Evolutionary conservation across 2,113 vertebrate species (phyloP), one percentile per base, ranked within the genome.

Genomic region (Ahaetulla prasina): DNA sequence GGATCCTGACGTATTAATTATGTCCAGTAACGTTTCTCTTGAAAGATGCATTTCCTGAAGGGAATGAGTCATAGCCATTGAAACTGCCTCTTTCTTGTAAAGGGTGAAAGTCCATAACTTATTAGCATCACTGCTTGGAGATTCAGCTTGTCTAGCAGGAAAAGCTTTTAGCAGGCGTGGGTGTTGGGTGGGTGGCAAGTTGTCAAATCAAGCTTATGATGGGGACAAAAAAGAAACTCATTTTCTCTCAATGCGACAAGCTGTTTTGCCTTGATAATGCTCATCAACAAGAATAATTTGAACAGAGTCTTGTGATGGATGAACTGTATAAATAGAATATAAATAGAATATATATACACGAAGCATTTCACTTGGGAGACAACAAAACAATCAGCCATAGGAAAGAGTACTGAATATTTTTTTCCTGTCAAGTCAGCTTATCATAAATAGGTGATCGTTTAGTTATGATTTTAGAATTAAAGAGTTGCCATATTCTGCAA

Each of bases 251-350:
- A n/a, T 20, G 16, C 47, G 55, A 93, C 94, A 96, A 88, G 90
- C 93, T 96, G 96, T 94, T 90, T 90, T 54, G 89, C 91, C 90
- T 93, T 93, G 90, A 95, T 94, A 97, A 50, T 39, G 30, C 87
- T 96, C 94, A 93, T 94, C 93, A 95, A 60, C 89, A 30, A 86
- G 35, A 96, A 85, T n/a, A 91, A 90, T 92, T 95, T 94, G 93
- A 89, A 86, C 25, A 52, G 91, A 91, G 89, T 63, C 89, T 23
- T 90, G 60, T 27, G 60, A 92, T 87, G 88, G 60, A 92, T 87
- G 88, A 23, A 94, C 49, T 93, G 90, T 84, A 88, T 47, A 94
- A 93, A 92, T 80, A 94, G 53, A 16, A 60, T 49, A 94, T 0
- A 25, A 93, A 92, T 80, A 94, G 55, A 16, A 60, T 49, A 94